Evolutionary conservation across 1,140 invertebrate genomes (phyloP), one percentile per base, ranked within the genome.

Genomic region (Drosophila dunni): DNA sequence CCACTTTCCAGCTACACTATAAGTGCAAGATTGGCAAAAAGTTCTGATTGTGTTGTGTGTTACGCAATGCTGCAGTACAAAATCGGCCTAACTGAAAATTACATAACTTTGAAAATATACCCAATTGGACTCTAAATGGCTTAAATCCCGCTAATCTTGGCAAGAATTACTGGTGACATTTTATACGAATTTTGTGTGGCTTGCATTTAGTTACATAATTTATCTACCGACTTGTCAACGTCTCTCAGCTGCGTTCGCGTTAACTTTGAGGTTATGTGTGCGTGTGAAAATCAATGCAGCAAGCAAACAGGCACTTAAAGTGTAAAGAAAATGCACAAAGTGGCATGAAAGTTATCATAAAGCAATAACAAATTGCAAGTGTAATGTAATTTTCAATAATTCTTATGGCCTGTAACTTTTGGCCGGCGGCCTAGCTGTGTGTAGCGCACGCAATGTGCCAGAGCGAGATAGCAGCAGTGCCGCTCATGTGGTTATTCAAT

Each of bases 21-120:
- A 33, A n/a, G 42, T 51, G 38, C 7, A 36, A 7, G 36, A 13
- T 68, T 68, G 13, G 60, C 58, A 24, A 34, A 71, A 79, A 83
- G 38, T 53, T 53, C 50, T 53, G 8, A 33, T 36, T 45, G 11
- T 24, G 53, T 74, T 29, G 64, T n/a, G 6, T 62, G 77, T 88
- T 88, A 89, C 78, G 83, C 84, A 88, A 88, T 79, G 72, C 66
- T 79, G 72, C 66, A 66, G 66, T 38, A 34, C 15, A 34, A 29
- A 67, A 45, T 74, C 56, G 46, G 45, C 40, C 46, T 38, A 78
- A 58, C 60, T 24, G 45, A 53, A 40, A 72, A 70, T 88, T 88
- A 80, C 83, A 88, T 88, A 89, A 88, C 69, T 58, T 44, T 6
- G 6, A 9, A 45, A 56, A 48, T 40, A 34, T 54, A 40, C 29